Conservation (phyloP, 2,113 vertebrate genomes). For the Nothobranchius kuhntae region DNA sequence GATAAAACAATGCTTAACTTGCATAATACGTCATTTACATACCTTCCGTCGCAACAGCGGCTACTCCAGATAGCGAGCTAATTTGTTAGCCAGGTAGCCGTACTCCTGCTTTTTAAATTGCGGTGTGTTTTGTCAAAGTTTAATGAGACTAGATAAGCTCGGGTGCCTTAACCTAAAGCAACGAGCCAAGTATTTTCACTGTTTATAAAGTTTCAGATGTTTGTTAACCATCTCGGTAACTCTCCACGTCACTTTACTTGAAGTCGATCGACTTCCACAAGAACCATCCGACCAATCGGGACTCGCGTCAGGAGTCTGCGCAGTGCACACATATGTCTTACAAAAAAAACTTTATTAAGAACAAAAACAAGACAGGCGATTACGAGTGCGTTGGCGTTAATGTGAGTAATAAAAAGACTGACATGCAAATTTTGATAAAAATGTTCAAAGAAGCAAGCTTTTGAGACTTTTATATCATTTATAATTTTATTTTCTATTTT, state of each 20-base stretch:
- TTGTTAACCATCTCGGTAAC: not conserved
- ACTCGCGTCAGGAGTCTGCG: constrained; percentile 52
- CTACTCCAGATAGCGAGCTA: constrained; percentile 56
- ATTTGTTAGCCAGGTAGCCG: constrained; percentile 34
- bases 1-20: not conserved
- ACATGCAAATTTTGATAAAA: too few relatives aligned
- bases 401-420: too few relatives aligned
- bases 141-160: not conserved
- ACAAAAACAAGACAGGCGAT: too few relatives aligned
- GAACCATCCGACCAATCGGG: constrained; percentile 43
- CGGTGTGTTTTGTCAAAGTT: constrained; percentile 5
- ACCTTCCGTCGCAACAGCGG: not conserved
- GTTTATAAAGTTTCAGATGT: constrained; percentile 49
- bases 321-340: not conserved
- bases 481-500: too few relatives aligned
- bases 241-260: constrained; percentile 59
- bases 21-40: constrained; percentile 21
- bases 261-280: constrained; percentile 29
- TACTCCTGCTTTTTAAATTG: not conserved
- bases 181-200: constrained; percentile 1
- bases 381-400: too few relatives aligned
- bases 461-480: too few relatives aligned
- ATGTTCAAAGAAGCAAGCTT: too few relatives aligned
- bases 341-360: too few relatives aligned
- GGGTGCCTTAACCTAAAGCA: not conserved